Percentiles rank a stretch among this genome's conserved stretches.
Evolutionary conservation across 2,888 invertebrate species (phyloP).

Genomic region (Scelioninae gen. 1): DNA sequence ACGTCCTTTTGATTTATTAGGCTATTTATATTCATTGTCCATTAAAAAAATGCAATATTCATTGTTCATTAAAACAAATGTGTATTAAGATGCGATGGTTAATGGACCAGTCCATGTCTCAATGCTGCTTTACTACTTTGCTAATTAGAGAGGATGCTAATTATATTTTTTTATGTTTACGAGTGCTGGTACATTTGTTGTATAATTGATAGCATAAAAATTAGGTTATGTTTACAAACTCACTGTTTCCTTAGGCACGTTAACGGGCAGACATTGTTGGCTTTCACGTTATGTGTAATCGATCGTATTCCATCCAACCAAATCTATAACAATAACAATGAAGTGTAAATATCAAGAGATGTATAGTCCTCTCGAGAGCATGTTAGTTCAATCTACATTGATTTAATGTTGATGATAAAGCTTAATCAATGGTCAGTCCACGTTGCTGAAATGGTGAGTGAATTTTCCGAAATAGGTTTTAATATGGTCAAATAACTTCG

Average conservation of each 20-base stretch:
- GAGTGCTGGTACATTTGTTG: background rate
- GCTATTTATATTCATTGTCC: conserved; percentile 26
- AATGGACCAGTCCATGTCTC: background rate
- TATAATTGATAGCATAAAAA: conserved; percentile 19
- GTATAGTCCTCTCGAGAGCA: background rate
- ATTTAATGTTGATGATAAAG: too few species aligned
- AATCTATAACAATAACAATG: conserved; percentile 87
- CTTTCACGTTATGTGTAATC: conserved; percentile 99
- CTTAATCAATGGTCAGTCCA: too few species aligned
- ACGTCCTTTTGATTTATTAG: background rate
- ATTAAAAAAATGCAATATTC: too few species aligned
- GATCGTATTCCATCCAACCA: conserved; percentile 97
- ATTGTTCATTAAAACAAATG: conserved; percentile 16
- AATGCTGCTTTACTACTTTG: conserved; percentile 3
- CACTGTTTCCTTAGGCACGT: conserved; percentile 99
- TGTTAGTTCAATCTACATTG: too few species aligned
- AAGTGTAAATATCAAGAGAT: conserved; percentile 5
- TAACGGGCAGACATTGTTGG: conserved; percentile 99
- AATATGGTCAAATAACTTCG: too few species aligned
- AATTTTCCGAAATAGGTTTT: too few species aligned
- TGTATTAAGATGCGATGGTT: conserved; percentile 2
- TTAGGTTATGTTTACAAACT: conserved; percentile 86
- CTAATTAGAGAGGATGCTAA: conserved; percentile 25
- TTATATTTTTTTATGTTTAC: conserved; percentile 10
- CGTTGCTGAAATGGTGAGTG: too few species aligned